Evolutionary conservation across 2,113 vertebrate genomes (phyloP).

Genomic region (Toxotes jaculatrix): DNA sequence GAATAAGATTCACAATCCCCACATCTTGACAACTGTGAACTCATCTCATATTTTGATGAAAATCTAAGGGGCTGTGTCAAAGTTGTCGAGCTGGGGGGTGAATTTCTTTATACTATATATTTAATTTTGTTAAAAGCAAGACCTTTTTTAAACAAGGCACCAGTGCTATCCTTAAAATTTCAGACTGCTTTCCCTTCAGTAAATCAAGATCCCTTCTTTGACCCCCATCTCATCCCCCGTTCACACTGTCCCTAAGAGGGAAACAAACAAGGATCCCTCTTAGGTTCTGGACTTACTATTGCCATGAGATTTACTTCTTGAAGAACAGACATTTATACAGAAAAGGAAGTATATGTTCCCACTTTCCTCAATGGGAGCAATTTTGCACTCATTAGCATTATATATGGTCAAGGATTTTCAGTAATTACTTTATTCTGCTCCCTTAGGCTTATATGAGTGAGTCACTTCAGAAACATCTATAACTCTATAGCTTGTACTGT

Average conservation of each 20-base stretch:
- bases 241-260: neutral
- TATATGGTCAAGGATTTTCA: slow-evolving; percentile 32
- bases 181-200: neutral
- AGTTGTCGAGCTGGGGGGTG: neutral
- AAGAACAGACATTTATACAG: too few species aligned
- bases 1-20: neutral
- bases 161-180: neutral
- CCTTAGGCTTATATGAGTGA: slow-evolving; percentile 7
- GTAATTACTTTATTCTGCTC: slow-evolving; percentile 34
- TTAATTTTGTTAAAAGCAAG: neutral
- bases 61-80: neutral
- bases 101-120: neutral
- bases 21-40: neutral
- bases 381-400: slow-evolving; percentile 39
- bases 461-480: slow-evolving; percentile 24
- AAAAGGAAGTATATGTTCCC: slow-evolving; percentile 14
- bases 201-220: too few species aligned
- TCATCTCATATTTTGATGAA: neutral
- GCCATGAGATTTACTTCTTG: too few species aligned
- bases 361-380: slow-evolving; percentile 17
- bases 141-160: neutral
- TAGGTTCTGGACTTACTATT: too few species aligned
- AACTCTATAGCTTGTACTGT: slow-evolving; percentile 17
- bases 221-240: neutral
- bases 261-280: neutral